Percentiles rank a stretch among this genome's conserved stretches.
Conservation (phyloP, 2,888 invertebrate species). For the Philhelius pedissequus region DNA sequence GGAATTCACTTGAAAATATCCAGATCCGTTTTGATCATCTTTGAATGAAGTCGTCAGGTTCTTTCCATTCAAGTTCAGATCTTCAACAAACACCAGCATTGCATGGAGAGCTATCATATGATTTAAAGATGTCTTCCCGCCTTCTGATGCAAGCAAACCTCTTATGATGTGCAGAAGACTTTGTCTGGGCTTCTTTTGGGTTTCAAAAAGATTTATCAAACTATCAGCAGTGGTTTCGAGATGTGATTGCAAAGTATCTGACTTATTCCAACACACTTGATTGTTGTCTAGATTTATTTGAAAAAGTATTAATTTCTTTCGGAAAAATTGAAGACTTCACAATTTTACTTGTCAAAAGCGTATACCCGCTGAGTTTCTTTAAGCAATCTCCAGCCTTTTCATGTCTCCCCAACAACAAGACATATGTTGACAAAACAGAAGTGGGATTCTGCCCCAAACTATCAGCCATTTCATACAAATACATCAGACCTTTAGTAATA, state of each 20-base stretch:
- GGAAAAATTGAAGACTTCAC: background rate
- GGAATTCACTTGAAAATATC: slow-evolving; percentile 83
- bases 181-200: slow-evolving; percentile 71
- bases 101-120: slow-evolving; percentile 84
- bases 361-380: background rate
- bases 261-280: background rate
- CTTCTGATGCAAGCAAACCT: slow-evolving; percentile 84
- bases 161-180: slow-evolving; percentile 81
- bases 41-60: slow-evolving; percentile 70
- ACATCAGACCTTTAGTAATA: slow-evolving; percentile 82
- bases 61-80: slow-evolving; percentile 81
- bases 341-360: background rate
- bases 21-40: slow-evolving; percentile 72
- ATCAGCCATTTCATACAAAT: background rate
- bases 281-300: background rate
- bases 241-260: slow-evolving; percentile 2
- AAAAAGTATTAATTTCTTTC: background rate
- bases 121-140: background rate
- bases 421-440: slow-evolving; percentile 19
- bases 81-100: slow-evolving; percentile 80
- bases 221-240: slow-evolving; percentile 74
- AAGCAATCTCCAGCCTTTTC: slow-evolving; percentile 2
- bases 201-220: slow-evolving; percentile 74
- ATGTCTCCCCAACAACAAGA: slow-evolving; percentile 20
- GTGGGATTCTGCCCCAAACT: background rate